Percentiles rank a stretch among this genome's conserved stretches.
phyloP scores from a whole-genome alignment of 1,140 invertebrate genomes.

The Whitmania pigra region DNA sequence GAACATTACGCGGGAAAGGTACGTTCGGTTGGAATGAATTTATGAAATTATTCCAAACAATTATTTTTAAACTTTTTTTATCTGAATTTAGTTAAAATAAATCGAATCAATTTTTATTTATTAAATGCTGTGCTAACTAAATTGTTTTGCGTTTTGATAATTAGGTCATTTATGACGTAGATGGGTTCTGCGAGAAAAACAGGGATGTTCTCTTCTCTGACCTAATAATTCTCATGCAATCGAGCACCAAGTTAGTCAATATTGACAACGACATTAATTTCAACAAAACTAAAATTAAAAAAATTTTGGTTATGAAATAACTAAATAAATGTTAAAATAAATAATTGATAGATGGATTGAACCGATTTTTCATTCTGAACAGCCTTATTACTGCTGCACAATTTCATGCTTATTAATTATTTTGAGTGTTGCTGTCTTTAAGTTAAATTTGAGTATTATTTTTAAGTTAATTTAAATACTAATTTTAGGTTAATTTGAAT shows the following conservation, averaged over 20 bases:
- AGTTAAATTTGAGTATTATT: not conserved
- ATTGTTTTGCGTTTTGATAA: conserved; percentile 21
- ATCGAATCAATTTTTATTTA: too few relatives aligned
- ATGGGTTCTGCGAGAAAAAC: conserved; percentile 65
- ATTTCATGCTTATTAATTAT: not conserved
- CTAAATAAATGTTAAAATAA: not conserved
- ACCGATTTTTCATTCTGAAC: not conserved
- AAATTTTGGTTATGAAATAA: not conserved
- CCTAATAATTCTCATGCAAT: conserved; percentile 60
- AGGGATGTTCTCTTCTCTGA: conserved; percentile 60
- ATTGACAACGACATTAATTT: not conserved
- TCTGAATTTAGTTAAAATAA: too few relatives aligned
- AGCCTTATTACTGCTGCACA: not conserved
- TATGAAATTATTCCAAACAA: too few relatives aligned
- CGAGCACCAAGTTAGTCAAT: conserved; percentile 52
- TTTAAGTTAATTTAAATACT: conserved; percentile 16
- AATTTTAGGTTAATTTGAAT: too few relatives aligned
- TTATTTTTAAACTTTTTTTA: too few relatives aligned
- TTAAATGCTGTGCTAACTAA: not conserved
- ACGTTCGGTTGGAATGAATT: conserved; percentile 9
- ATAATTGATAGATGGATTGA: not conserved
- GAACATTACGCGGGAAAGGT: conserved; percentile 61
- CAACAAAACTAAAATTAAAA: not conserved
- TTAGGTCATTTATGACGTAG: conserved; percentile 54
- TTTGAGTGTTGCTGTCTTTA: not conserved